Conservation (phyloP, 2,888 invertebrate species). For the Acanthoscelides obtectus region DNA sequence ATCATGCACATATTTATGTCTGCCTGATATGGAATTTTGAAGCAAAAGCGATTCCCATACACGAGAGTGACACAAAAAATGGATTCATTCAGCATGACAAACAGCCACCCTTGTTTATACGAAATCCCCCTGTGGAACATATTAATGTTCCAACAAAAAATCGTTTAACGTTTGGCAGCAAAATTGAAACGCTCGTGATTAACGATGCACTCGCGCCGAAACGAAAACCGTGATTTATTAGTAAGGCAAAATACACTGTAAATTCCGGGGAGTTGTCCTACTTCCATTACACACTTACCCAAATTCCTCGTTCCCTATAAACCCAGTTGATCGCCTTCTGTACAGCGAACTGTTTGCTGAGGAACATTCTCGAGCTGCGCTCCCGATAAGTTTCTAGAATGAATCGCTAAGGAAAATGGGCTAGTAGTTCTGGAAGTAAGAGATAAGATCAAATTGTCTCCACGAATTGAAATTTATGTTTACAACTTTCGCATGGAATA, state of each 20-base stretch:
- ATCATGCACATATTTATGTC: no score
- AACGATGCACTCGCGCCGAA: neutral
- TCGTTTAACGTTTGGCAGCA: neutral
- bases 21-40: no score
- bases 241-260: neutral
- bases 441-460: no score
- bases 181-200: neutral
- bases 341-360: no score
- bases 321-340: neutral
- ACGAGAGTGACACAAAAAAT: no score
- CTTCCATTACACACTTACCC: neutral
- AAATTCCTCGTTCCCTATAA: neutral
- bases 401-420: no score
- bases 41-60: no score
- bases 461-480: no score
- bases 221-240: neutral
- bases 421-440: no score
- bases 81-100: neutral
- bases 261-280: neutral
- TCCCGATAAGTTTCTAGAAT: no score
- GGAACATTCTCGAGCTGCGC: neutral
- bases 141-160: neutral
- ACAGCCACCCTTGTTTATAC: neutral
- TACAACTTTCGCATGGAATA: no score
- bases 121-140: neutral